Evolutionary conservation across 2,113 vertebrate species (phyloP), one percentile per base, ranked within the genome.

Genomic region (Thamnaconus septentrionalis): DNA sequence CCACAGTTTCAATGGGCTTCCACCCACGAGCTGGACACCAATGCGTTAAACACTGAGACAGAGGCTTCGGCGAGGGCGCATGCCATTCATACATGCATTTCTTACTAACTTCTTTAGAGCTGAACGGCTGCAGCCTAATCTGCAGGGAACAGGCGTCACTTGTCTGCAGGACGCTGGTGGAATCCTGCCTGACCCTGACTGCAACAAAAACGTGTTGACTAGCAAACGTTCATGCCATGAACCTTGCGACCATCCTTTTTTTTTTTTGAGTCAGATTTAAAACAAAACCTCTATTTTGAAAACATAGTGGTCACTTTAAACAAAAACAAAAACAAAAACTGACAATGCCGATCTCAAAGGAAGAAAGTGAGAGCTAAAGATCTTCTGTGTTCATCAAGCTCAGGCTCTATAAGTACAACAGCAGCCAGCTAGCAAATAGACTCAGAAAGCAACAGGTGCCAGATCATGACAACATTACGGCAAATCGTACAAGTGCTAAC

Each of bases 81-180:
- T 85, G 57, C 82, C 84, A 70, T 8, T 57, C 66, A 73, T 79
- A 67, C 71, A 73, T 65, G 60, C 64, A 80, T 71, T 71, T 51
- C 64, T 78, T 58, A 49, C 59, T 72, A 73, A 89, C 67, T 72
- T 59, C 63, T 61, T 80, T 77, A 80, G 56, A 45, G 53, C 52
- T 56, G 47, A 75, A 67, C 41, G 50, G 75, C 65, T 74, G 60
- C 18, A 31, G 68, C 48, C 57, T 63, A 69, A 54, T 63, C 59
- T 59, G 47, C 53, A 12, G 5, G 54, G 18, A 69, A 75, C 65
- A 83, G 41, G 64, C 56, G 39, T 40, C 31, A 64, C 47, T 73
- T 81, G 77, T 79, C n/a, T 39, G 64, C 66, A 76, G 5, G 74
- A 49, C 82, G 73, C 10, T 41, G 5, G 44, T 7, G 44, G 5